Conservation (phyloP, 2,797 vertebrate species). For the Morus bassanus region DNA sequence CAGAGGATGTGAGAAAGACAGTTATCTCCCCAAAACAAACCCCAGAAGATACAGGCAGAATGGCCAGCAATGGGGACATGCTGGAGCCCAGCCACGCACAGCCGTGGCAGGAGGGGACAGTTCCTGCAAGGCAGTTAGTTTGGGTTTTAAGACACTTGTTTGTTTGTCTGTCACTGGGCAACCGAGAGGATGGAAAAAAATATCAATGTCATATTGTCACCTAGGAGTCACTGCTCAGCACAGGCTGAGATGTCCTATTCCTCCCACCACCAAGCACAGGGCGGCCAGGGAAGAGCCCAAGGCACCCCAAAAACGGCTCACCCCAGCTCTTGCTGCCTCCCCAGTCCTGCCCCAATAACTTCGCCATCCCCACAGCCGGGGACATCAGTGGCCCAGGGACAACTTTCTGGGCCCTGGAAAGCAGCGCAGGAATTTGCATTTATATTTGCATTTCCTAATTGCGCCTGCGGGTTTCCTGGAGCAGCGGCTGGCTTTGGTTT, state of each 20-base stretch:
- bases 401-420: not conserved
- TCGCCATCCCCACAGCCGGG: not conserved
- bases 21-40: not conserved
- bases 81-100: not conserved
- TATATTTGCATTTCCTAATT: conserved; percentile 59
- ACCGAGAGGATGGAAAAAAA: conserved; percentile 29
- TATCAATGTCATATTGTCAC: conserved; percentile 39
- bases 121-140: not conserved
- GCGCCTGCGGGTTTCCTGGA: conserved; percentile 52
- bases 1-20: not conserved
- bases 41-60: not conserved
- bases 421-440: conserved; percentile 5
- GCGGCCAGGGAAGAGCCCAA: rapidly evolving
- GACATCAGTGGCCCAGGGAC: not conserved
- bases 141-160: not conserved
- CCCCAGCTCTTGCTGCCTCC: not conserved
- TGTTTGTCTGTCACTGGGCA: conserved; percentile 50
- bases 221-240: not conserved
- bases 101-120: not conserved
- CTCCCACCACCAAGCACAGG: rapidly evolving
- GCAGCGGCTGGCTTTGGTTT: conserved; percentile 43
- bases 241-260: not conserved
- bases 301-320: not conserved
- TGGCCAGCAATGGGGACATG: rapidly evolving
- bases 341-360: not conserved